Conservation (phyloP, 2,888 invertebrate genomes). For the Drosophila fulvimacula region DNA sequence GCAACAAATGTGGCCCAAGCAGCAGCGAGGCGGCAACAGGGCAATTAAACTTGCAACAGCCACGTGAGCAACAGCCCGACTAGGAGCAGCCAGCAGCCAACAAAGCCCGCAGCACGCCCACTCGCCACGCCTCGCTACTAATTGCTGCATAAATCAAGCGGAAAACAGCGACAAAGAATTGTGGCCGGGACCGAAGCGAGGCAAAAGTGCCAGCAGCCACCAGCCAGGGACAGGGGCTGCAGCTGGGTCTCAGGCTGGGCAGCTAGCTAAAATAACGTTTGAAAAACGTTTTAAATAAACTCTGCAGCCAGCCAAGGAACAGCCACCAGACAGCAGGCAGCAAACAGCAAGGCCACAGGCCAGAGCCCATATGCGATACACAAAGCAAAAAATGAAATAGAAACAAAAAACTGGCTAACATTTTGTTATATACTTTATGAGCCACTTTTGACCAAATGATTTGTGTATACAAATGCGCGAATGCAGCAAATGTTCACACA, state of each 20-base stretch:
- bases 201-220: conserved; percentile 5
- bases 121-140: conserved; percentile 45
- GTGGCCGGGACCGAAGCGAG: conserved; percentile 1
- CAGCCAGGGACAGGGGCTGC: too few species aligned
- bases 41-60: conserved; percentile 53
- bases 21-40: conserved; percentile 35
- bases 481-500: conserved; percentile 23
- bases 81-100: conserved; percentile 13
- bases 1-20: conserved; percentile 54
- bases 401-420: conserved; percentile 28
- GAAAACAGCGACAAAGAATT: conserved; percentile 37
- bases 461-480: conserved; percentile 44
- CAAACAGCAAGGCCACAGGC: not conserved
- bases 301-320: conserved; percentile 14
- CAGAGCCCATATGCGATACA: conserved; percentile 18
- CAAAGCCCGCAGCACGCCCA: conserved; percentile 22
- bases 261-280: conserved; percentile 24
- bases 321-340: not conserved
- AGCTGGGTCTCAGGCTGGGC: not conserved
- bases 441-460: conserved; percentile 57
- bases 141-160: conserved; percentile 77
- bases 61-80: conserved; percentile 33
- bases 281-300: conserved; percentile 67
- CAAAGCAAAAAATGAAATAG: conserved; percentile 5
- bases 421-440: conserved; percentile 54